Base-by-base conservation (phyloP, 2,888 invertebrate species). In the Drosophila nigricruria region DNA sequence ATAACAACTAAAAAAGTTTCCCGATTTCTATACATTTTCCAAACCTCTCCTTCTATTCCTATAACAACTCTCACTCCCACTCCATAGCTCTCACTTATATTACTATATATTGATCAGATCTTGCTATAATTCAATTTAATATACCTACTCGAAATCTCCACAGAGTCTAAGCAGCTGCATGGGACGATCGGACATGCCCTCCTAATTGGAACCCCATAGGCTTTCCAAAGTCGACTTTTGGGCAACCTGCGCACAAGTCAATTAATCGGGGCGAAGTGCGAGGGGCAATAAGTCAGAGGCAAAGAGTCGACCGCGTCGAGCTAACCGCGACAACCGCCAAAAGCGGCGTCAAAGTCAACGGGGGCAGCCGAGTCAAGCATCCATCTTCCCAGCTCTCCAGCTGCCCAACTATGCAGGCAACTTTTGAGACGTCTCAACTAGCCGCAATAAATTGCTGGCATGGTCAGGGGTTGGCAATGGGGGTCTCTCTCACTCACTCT, bases 311-410 rank as follows among this genome's bases (percentile, higher is more conserved):
- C 12, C 50, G 36, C 23, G 9, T 45, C 23, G 36, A 36, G 45
- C 57, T 74, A 84, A 89, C 86, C 86, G 88, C 86, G 81, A 86
- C 88, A 86, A 89, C 89, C 86, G 82, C 88, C 89, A 86, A 88
- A 87, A 81, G 88, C 80, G 85, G 80, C 88, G 81, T 82, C 73
- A 81, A 81, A 79, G 81, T 79, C 82, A 81, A 76, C 70, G 78
- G 71, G 81, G 72, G 71, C 54, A 42, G 18, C 49, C 40, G n/a
- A 27, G 40, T 10, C 36, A 27, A 20, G 30, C 50, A 67, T 54
- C 40, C 36, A 57, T 58, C 36, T 32, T 23, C 34, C 25, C 47
- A 27, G 27, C 45, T 18, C 30, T 0, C 71, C 25, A 34, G 30
- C 30, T 56, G 54, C 40, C 54, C 71, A 73, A 57, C 69, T 49